Percentiles rank a stretch among this genome's conserved stretches.
Conservation (phyloP, 2,113 vertebrate species). For the Phylloscopus trochiloides region DNA sequence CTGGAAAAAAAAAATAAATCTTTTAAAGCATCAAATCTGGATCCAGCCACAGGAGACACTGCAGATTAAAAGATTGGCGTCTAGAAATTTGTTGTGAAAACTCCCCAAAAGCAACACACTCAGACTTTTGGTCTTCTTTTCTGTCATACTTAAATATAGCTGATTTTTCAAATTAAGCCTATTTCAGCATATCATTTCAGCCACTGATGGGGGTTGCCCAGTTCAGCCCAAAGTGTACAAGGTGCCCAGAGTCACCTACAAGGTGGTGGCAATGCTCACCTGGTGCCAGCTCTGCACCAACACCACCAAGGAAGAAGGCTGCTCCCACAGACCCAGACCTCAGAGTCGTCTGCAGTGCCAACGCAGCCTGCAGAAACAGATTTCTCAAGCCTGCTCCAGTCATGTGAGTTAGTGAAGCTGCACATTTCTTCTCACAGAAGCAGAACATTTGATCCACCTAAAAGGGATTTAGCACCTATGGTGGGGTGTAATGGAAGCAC, state of each 20-base stretch:
- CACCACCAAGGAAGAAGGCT: neutral
- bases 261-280: neutral
- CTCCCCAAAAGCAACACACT: neutral
- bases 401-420: neutral
- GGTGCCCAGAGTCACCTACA: neutral
- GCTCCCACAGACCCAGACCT: neutral
- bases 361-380: neutral
- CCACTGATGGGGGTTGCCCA: fast-evolving
- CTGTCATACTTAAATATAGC: neutral
- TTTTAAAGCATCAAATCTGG: neutral
- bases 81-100: neutral
- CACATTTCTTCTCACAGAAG: neutral
- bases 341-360: neutral
- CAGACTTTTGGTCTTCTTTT: neutral
- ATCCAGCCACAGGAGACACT: neutral
- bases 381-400: neutral
- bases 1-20: neutral
- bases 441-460: neutral
- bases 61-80: neutral
- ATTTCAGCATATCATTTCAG: neutral
- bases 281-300: neutral
- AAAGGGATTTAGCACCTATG: neutral
- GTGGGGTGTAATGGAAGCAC: neutral
- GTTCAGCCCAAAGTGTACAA: neutral
- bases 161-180: neutral